These are phyloP conservation scores for Ariopsis seemanni DNA, from an alignment of 2,113 vertebrate genomes.

Conservation along the genomic window DNA sequence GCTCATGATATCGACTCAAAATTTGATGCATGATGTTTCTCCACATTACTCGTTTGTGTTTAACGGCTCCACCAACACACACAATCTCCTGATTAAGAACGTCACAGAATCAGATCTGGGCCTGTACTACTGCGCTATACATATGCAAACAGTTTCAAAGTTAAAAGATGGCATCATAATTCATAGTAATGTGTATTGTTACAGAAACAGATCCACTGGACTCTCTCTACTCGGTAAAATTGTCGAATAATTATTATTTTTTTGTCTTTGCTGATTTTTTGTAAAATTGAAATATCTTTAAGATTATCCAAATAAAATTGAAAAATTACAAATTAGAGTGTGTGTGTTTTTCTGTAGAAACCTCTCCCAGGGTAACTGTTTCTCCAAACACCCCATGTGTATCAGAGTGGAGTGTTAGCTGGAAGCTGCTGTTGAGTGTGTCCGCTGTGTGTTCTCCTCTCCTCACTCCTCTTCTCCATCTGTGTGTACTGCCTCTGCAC, in stretches of 20 bases:
- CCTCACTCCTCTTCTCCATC: conserved; percentile 1
- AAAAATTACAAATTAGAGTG: too few species aligned
- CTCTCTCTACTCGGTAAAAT: background rate
- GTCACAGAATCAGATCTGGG: conserved; percentile 48
- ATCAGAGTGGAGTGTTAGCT: background rate
- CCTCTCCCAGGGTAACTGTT: too few species aligned
- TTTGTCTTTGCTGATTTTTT: too few species aligned
- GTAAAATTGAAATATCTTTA: too few species aligned
- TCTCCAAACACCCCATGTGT: too few species aligned
- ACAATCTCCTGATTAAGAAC: conserved; percentile 45
- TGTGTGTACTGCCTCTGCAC: too few species aligned
- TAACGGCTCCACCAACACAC: background rate
- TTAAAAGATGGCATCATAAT: background rate
- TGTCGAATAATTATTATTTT: background rate
- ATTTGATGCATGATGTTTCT: background rate
- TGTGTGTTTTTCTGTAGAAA: background rate
- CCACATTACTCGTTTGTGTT: conserved; percentile 10
- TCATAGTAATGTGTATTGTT: background rate
- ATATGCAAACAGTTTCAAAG: background rate
- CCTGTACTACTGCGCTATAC: background rate
- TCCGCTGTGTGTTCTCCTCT: conserved; percentile 33
- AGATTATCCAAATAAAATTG: too few species aligned
- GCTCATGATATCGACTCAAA: background rate
- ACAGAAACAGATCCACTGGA: background rate
- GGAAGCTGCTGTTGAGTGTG: conserved; percentile 6